These are phyloP conservation scores for Peucedramus taeniatus DNA, from an alignment of 2,113 vertebrate species.

Conservation along the genomic window DNA sequence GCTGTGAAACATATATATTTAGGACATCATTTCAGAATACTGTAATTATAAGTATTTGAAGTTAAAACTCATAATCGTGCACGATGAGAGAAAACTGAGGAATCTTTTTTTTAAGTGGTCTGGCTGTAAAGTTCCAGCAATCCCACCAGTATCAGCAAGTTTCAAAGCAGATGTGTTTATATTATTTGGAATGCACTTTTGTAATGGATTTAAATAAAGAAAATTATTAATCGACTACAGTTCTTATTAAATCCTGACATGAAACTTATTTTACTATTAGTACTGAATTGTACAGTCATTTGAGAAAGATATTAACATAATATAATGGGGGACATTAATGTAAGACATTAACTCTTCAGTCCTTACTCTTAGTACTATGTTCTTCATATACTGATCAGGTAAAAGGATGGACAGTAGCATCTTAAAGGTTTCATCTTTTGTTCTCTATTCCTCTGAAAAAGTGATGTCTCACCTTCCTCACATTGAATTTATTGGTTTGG, in stretches of 20 bases:
- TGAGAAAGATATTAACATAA: not conserved
- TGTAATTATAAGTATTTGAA: constrained; percentile 6
- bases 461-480: not conserved
- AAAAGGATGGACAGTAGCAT: not conserved
- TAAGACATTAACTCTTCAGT: constrained; percentile 9
- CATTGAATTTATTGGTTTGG: not conserved
- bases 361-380: not conserved
- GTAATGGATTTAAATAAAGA: not conserved
- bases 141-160: not conserved
- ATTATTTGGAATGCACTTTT: not conserved
- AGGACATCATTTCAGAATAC: not conserved
- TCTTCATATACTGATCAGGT: constrained; percentile 12
- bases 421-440: not conserved
- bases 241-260: not conserved
- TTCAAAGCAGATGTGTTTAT: not conserved
- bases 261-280: not conserved
- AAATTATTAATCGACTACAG: not conserved
- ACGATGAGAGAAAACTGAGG: not conserved
- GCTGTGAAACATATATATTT: not conserved
- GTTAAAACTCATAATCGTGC: constrained; percentile 23
- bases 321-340: not conserved
- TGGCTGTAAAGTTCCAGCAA: not conserved
- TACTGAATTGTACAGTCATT: not conserved
- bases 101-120: not conserved
- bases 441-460: not conserved